A percentile compares a stretch with the other conserved stretches of the same genome.
Evolutionary conservation across 1,140 invertebrate species (phyloP).

Genomic region (Linepithema humile): DNA sequence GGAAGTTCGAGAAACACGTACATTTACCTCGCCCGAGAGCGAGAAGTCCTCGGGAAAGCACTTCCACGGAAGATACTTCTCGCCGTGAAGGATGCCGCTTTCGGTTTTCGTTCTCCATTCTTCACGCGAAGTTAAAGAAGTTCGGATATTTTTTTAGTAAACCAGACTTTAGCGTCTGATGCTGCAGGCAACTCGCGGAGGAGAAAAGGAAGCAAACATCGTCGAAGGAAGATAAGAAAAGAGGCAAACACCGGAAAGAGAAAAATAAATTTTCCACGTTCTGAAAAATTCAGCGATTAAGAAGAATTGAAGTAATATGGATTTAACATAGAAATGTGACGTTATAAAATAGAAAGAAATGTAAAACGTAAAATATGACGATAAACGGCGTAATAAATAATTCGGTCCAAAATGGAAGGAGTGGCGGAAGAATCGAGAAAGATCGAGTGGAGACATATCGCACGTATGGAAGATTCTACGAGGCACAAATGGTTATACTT

Average conservation of each 20-base stretch:
- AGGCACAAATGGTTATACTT: slow-evolving; percentile 24
- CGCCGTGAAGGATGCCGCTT: slow-evolving; percentile 21
- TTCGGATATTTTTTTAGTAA: slow-evolving; percentile 30
- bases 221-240: not conserved
- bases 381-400: not conserved
- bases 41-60: not conserved
- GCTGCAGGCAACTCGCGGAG: slow-evolving; percentile 9
- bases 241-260: not conserved
- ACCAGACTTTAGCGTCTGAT: slow-evolving; percentile 21
- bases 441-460: not conserved
- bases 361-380: not conserved
- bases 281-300: not conserved
- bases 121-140: slow-evolving; percentile 45
- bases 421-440: not conserved
- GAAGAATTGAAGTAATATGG: not conserved
- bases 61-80: slow-evolving; percentile 23
- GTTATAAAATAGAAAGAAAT: not conserved
- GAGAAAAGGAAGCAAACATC: slow-evolving; percentile 9
- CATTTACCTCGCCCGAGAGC: not conserved
- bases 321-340: not conserved
- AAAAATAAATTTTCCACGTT: not conserved
- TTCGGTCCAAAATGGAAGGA: not conserved
- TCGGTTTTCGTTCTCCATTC: slow-evolving; percentile 35
- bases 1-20: slow-evolving; percentile 45
- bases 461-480: not conserved